Base-by-base conservation (phyloP, 2,113 vertebrate genomes). In the Stomatorhinus ivindoensis region DNA sequence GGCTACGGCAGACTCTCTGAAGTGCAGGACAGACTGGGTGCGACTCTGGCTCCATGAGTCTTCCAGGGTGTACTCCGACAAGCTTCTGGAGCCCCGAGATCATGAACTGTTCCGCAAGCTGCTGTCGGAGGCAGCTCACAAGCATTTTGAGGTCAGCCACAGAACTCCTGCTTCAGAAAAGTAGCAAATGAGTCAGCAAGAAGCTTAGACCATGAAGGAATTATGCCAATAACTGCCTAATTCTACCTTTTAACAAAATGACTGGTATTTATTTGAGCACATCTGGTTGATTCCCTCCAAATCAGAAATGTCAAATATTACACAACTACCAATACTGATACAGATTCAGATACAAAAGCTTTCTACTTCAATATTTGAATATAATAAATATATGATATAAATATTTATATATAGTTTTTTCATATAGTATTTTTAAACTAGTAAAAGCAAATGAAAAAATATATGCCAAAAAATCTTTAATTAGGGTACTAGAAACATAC, bases 21-120 rank as follows among this genome's bases (percentile, higher is more conserved):
- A 94, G 84, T 92, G 92, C 58, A 91, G 92, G 39, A 90, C 89
- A 82, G 94, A 97, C 90, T 92, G 96, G 92, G 90, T 93, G 1
- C 58, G 4, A 89, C 89, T 97, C 47, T 97, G 96, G 94, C 93
- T 97, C 91, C 95, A 95, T 8, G 96, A 97, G 91, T 95, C 93
- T 44, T 92, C 92, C 92, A 89, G 88, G 91, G 95, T 97, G n/a
- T 97, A 96, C 91, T 95, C 95, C 87, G 95, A 97, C 94, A 96
- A 96, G 91, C 90, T 97, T 83, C 87, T 95, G 69, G 96, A 96
- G 90, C 88, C 87, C 46, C 94, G 93, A 87, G 97, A 96, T 85
- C 91, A 89, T 46, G 92, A 94, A 92, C 94, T 96, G n/a, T 97
- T 96, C 93, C 92, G 91, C 90, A 96, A 92, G 92, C 94, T 97